Conservation (phyloP, 2,888 invertebrate genomes). For the Yponomeuta evonymella region DNA sequence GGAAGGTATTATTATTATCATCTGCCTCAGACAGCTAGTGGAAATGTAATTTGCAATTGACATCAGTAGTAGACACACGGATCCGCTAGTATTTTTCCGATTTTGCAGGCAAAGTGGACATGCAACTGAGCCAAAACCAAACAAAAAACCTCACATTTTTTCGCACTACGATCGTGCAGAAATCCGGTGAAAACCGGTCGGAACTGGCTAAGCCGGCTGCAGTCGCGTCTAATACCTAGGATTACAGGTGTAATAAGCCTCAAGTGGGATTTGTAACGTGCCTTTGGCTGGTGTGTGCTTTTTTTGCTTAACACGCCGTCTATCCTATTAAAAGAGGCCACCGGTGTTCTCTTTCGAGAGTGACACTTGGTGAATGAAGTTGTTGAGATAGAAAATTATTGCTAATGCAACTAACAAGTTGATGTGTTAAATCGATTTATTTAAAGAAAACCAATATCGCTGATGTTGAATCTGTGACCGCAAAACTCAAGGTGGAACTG, state of each 20-base stretch:
- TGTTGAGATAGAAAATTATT: no score
- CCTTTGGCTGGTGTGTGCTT: background rate
- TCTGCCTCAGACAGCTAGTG: background rate
- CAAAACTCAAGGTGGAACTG: no score
- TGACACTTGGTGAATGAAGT: no score
- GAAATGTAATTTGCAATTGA: background rate
- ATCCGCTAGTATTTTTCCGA: background rate
- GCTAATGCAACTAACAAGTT: no score
- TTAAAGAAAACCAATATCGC: no score
- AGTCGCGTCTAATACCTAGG: constrained; percentile 29
- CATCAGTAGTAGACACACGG: background rate
- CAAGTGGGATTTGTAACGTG: constrained; percentile 8
- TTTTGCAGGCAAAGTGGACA: background rate
- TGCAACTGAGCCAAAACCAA: background rate
- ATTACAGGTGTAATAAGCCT: constrained; percentile 26
- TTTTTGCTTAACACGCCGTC: background rate
- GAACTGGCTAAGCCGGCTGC: constrained; percentile 23
- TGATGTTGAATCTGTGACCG: no score
- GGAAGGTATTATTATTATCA: background rate
- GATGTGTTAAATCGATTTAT: no score
- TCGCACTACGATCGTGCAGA: constrained; percentile 14
- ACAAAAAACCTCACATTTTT: background rate
- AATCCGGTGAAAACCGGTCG: constrained; percentile 31
- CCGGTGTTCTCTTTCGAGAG: no score
- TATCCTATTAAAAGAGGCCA: background rate